phyloP scores from a whole-genome alignment of 2,888 invertebrate genomes.

The Chouioia cunea region DNA sequence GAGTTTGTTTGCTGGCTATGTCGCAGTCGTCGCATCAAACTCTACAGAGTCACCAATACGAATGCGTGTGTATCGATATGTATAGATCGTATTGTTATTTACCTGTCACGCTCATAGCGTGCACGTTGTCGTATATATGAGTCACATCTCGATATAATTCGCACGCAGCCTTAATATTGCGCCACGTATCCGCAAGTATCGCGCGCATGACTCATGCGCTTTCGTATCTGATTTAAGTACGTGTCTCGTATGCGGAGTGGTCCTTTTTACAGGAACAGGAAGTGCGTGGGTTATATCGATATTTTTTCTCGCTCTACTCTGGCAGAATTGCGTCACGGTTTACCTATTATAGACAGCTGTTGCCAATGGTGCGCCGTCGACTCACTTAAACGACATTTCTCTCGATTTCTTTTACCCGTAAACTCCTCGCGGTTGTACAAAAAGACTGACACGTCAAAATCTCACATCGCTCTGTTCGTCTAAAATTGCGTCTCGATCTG shows the following conservation, averaged over 20 bases:
- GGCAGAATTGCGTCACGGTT: too few relatives aligned
- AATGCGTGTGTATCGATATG: neutral
- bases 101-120: neutral
- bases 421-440: too few relatives aligned
- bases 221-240: constrained; percentile 26
- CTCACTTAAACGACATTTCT: too few relatives aligned
- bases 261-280: constrained; percentile 22
- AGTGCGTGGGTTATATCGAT: constrained; percentile 23
- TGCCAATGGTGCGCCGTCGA: too few relatives aligned
- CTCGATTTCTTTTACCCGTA: constrained; percentile 4
- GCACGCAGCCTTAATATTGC: neutral
- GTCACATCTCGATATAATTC: constrained; percentile 17
- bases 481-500: too few relatives aligned
- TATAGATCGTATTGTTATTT: neutral
- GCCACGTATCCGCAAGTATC: constrained; percentile 14
- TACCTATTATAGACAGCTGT: too few relatives aligned
- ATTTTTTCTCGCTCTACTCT: constrained; percentile 2
- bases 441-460: too few relatives aligned
- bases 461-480: too few relatives aligned
- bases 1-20: too few relatives aligned
- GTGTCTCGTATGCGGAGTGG: constrained; percentile 20
- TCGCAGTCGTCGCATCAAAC: neutral
- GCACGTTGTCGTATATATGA: constrained; percentile 5
- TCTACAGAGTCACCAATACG: too few relatives aligned
- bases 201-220: constrained; percentile 6